Conservation (phyloP, 2,113 vertebrate species). For the Leptodactylus fuscus region DNA sequence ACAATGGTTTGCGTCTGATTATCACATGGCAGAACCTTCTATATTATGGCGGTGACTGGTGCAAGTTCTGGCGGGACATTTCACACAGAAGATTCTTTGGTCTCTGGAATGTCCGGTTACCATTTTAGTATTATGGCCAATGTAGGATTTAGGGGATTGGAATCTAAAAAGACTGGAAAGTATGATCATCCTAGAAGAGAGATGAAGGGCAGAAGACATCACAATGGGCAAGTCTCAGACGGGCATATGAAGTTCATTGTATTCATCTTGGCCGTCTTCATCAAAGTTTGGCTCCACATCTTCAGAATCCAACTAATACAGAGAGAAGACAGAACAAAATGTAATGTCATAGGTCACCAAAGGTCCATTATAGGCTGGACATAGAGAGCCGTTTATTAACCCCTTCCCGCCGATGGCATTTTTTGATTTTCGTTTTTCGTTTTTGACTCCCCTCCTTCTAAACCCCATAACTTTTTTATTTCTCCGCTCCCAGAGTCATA, state of each 20-base stretch:
- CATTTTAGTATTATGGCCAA: no score
- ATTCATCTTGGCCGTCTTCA: constrained; percentile 93
- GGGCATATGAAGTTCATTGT: constrained; percentile 98
- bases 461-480: no score
- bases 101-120: neutral
- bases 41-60: neutral
- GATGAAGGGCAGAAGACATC: neutral
- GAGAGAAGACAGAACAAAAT: neutral
- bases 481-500: no score
- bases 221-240: constrained; percentile 73
- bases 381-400: no score
- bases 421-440: no score
- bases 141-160: neutral
- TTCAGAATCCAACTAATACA: constrained; percentile 87
- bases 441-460: no score
- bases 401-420: no score
- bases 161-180: neutral
- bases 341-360: neutral
- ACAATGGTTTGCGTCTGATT: neutral
- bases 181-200: neutral
- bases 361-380: no score
- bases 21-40: neutral
- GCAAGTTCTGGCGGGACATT: neutral
- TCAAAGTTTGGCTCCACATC: constrained; percentile 94
- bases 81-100: neutral